phyloP scores from a whole-genome alignment of 2,797 vertebrate genomes.

The Cryptoblepharus egeriae region DNA sequence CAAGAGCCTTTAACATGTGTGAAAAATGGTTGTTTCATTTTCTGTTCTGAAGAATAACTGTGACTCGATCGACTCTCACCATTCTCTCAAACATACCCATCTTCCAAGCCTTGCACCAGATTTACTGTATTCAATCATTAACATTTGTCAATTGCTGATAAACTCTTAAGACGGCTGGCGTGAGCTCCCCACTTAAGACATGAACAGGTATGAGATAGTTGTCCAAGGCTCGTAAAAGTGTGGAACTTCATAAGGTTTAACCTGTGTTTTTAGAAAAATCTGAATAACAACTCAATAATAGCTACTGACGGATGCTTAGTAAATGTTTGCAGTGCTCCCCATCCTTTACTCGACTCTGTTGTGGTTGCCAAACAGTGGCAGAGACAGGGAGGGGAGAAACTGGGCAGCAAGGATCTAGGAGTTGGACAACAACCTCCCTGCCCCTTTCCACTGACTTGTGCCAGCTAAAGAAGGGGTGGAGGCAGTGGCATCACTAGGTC shows the following conservation, averaged over 20 bases:
- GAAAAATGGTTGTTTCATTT: background rate
- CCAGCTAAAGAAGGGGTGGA: too few species aligned
- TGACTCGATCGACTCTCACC: background rate
- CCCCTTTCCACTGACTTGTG: too few species aligned
- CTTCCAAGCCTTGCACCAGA: background rate
- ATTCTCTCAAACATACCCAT: background rate
- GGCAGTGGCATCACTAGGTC: too few species aligned
- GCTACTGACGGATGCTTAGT: too few species aligned
- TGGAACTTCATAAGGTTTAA: conserved; percentile 1
- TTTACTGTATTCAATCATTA: background rate
- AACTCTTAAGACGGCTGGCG: background rate
- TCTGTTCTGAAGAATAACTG: background rate
- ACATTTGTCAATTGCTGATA: background rate
- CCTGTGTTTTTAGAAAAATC: background rate
- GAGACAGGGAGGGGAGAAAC: too few species aligned
- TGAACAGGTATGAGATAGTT: background rate
- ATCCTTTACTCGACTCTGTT: too few species aligned
- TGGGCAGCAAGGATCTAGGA: too few species aligned
- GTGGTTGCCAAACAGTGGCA: too few species aligned
- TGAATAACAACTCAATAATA: too few species aligned
- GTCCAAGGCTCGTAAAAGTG: background rate
- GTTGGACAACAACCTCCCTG: too few species aligned
- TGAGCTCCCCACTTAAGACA: background rate
- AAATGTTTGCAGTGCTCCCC: too few species aligned
- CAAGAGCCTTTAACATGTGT: background rate